A percentile compares a stretch with the other conserved stretches of the same genome.
These are phyloP conservation scores for Strigops habroptila DNA, from an alignment of 2,113 vertebrate genomes.

Conservation along the genomic window DNA sequence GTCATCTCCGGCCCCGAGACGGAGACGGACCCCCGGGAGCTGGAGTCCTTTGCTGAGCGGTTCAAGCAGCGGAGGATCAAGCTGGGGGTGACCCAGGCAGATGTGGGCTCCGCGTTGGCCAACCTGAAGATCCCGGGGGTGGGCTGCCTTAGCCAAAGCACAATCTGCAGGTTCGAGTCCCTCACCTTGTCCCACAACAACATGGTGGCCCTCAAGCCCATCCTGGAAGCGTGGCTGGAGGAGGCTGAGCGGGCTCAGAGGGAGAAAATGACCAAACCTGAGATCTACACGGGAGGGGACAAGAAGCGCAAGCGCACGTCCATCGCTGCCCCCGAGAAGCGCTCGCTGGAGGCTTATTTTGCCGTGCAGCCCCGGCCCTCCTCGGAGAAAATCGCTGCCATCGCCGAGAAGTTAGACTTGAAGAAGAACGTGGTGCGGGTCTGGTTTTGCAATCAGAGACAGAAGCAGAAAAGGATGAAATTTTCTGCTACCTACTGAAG, in stretches of 20 bases:
- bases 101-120: conserved; percentile 88
- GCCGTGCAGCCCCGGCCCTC: conserved; percentile 90
- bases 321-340: conserved; percentile 89
- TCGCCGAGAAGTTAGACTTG: conserved; percentile 92
- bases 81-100: conserved; percentile 90
- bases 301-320: conserved; percentile 91
- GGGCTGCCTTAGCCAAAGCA: conserved; percentile 92
- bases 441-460: conserved; percentile 95
- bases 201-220: conserved; percentile 94
- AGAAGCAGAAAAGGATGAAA: conserved; percentile 96
- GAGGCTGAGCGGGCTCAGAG: conserved; percentile 90
- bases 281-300: conserved; percentile 87
- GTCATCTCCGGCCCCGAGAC: conserved; percentile 76
- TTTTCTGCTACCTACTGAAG: conserved; percentile 90
- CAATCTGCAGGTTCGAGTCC: conserved; percentile 93
- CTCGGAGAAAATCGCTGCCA: conserved; percentile 92
- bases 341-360: conserved; percentile 91
- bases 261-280: conserved; percentile 91
- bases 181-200: conserved; percentile 94
- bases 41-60: conserved; percentile 90
- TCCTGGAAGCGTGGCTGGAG: conserved; percentile 92
- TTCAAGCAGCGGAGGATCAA: conserved; percentile 94
- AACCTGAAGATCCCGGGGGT: conserved; percentile 94
- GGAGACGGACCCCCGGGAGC: conserved; percentile 89
- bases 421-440: conserved; percentile 95